Conservation (phyloP, 2,113 vertebrate genomes). For the Cacatua alba region DNA sequence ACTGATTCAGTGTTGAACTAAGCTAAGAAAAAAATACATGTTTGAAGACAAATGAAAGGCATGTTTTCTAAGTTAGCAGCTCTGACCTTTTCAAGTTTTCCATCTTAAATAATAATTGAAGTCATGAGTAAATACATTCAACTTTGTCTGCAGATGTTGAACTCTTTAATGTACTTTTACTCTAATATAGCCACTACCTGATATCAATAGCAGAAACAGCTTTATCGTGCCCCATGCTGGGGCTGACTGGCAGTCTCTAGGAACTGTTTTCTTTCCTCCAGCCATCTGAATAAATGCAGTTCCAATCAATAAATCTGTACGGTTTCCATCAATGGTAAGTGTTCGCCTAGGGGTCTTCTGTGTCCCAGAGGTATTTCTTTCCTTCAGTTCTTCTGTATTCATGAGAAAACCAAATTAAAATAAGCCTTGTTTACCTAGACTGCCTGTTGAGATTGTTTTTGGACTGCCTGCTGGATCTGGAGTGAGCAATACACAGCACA, state of each 20-base stretch:
- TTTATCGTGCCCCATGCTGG: conserved; percentile 4
- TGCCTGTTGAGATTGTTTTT: neutral
- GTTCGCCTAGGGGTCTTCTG: neutral
- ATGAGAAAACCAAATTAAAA: neutral
- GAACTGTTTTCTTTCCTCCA: conserved; percentile 36
- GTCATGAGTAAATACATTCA: conserved; percentile 59
- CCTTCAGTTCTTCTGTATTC: neutral
- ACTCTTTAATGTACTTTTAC: conserved; percentile 37
- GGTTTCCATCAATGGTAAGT: neutral
- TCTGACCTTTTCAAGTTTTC: conserved; percentile 66
- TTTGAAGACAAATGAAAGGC: conserved; percentile 52
- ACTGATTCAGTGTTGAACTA: conserved; percentile 17
- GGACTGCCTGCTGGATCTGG: neutral
- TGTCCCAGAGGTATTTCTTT: neutral
- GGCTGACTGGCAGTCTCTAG: conserved; percentile 11
- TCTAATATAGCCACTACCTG: neutral
- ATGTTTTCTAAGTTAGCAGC: conserved; percentile 36
- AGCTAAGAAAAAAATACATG: neutral
- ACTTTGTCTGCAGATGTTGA: conserved; percentile 54
- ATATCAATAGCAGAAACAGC: neutral
- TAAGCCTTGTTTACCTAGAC: neutral
- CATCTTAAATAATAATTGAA: conserved; percentile 67
- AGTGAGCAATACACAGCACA: neutral
- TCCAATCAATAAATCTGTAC: neutral
- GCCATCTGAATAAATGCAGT: conserved; percentile 22